Percentiles rank a stretch among this genome's conserved stretches.
These are phyloP conservation scores for Gryllus longicercus DNA, from an alignment of 2,888 invertebrate genomes.

Conservation along the genomic window DNA sequence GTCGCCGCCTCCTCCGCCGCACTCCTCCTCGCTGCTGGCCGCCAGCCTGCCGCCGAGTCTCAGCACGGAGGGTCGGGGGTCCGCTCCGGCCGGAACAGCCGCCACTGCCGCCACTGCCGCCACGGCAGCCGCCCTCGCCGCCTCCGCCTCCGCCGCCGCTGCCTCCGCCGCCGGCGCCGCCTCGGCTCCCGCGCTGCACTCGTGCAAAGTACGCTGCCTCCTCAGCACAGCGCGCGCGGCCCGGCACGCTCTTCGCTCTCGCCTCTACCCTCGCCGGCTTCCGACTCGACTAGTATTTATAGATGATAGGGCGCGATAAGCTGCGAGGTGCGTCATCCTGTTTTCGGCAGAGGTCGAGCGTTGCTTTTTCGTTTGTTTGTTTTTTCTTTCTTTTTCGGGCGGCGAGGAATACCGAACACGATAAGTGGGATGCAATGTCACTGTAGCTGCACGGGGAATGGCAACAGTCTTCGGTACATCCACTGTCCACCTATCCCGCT, in stretches of 20 bases:
- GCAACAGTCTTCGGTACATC: too few species aligned
- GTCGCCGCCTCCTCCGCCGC: background rate
- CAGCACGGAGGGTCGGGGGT: constrained; percentile 7
- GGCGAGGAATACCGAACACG: too few species aligned
- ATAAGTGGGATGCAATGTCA: too few species aligned
- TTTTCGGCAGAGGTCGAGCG: background rate
- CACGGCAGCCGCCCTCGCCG: background rate
- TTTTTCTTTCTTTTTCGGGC: too few species aligned
- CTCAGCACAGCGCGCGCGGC: background rate
- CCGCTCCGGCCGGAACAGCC: constrained; percentile 1
- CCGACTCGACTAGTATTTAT: background rate
- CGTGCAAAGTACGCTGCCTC: background rate
- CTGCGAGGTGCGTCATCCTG: background rate
- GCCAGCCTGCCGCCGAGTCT: constrained; percentile 5
- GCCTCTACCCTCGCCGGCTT: background rate
- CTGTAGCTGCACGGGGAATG: too few species aligned
- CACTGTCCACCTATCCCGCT: too few species aligned
- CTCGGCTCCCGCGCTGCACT: background rate
- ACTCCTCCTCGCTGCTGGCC: constrained; percentile 17
- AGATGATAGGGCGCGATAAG: background rate
- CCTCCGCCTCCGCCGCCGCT: background rate
- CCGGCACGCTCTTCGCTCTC: background rate
- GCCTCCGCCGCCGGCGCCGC: background rate
- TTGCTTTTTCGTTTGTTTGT: too few species aligned
- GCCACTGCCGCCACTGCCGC: background rate